Evolutionary conservation across 2,888 invertebrate genomes (phyloP).

Genomic region (Craniophora ligustri): DNA sequence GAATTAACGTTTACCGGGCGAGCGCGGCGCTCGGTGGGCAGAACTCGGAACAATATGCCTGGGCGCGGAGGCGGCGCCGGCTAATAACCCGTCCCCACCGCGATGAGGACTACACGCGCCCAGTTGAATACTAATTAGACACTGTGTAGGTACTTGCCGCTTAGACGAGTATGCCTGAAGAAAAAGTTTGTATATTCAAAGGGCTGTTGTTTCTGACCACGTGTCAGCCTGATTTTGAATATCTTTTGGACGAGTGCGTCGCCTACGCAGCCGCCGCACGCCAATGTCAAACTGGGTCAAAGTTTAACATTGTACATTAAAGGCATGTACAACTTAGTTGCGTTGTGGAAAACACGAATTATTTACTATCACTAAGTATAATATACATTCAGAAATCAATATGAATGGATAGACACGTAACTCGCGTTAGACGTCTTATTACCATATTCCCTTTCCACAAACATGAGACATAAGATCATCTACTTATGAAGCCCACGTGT

Average conservation of each 20-base stretch:
- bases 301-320: constrained; percentile 14
- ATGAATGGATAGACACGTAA: constrained; percentile 24
- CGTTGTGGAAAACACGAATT: constrained; percentile 30
- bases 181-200: constrained; percentile 54
- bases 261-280: constrained; percentile 20
- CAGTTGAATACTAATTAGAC: constrained; percentile 88
- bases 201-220: constrained; percentile 47
- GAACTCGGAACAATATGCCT: constrained; percentile 87
- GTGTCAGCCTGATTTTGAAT: constrained; percentile 24
- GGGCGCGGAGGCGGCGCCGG: constrained; percentile 87
- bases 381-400: constrained; percentile 32
- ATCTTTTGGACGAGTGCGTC: constrained; percentile 11
- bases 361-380: constrained; percentile 21
- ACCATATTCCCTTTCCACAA: constrained; percentile 10
- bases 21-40: constrained; percentile 84
- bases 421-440: constrained; percentile 4
- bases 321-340: constrained; percentile 18
- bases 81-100: constrained; percentile 89
- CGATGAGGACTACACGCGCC: constrained; percentile 86
- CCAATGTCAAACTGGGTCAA: constrained; percentile 25
- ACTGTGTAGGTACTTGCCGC: constrained; percentile 75
- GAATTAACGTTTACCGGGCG: constrained; percentile 77
- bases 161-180: constrained; percentile 48
- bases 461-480: constrained; percentile 1
- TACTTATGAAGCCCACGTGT: background rate